Evolutionary conservation across 2,888 invertebrate species (phyloP).

Genomic region (Mamestra brassicae): DNA sequence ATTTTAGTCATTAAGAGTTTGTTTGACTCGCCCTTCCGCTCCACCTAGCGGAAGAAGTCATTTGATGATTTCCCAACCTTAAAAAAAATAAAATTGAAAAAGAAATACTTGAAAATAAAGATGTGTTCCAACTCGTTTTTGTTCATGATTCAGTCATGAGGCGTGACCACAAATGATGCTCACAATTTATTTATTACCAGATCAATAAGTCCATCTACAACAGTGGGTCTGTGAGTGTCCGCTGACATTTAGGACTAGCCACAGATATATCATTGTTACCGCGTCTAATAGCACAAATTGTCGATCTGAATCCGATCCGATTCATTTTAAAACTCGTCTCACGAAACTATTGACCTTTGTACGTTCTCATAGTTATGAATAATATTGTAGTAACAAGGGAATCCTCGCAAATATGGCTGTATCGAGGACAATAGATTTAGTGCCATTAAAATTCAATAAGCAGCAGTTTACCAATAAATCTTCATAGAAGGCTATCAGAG

Average conservation of each 20-base stretch:
- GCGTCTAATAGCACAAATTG: constrained; percentile 75
- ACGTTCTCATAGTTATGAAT: constrained; percentile 74
- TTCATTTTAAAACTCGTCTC: constrained; percentile 74
- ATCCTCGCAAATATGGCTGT: constrained; percentile 65
- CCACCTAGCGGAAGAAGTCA: too few species aligned
- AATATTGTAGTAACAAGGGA: constrained; percentile 67
- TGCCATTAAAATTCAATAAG: constrained; percentile 89
- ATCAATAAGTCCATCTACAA: constrained; percentile 45
- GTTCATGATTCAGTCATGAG: constrained; percentile 1
- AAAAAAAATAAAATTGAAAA: background rate
- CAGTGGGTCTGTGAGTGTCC: constrained; percentile 47
- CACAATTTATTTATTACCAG: constrained; percentile 39
- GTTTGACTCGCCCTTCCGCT: too few species aligned
- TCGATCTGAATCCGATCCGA: constrained; percentile 71
- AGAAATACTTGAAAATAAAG: background rate
- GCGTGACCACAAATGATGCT: constrained; percentile 39
- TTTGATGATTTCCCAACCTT: too few species aligned
- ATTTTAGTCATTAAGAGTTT: too few species aligned
- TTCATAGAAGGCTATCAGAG: constrained; percentile 89
- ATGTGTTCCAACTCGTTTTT: background rate
- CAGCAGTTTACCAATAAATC: constrained; percentile 85
- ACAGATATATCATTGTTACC: constrained; percentile 64
- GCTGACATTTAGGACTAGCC: constrained; percentile 72
- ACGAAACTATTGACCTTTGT: constrained; percentile 75
- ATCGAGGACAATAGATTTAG: constrained; percentile 79